phyloP scores from a whole-genome alignment of 2,888 invertebrate genomes.

The Ceriagrion tenellum region DNA sequence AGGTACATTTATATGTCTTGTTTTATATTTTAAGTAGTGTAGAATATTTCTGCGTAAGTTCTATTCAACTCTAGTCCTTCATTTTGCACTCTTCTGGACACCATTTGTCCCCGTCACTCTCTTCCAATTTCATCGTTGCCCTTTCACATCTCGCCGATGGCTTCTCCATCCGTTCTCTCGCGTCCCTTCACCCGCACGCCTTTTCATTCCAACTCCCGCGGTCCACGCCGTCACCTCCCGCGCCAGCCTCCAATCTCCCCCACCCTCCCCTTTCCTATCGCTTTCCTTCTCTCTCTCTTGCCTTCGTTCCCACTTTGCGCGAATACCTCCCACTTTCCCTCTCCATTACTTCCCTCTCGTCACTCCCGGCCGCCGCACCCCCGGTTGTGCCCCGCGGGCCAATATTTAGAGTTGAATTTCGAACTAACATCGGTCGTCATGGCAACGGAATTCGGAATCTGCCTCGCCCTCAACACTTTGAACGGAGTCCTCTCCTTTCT shows the following conservation, averaged over 20 bases:
- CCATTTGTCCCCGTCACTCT: no score
- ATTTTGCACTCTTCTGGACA: no score
- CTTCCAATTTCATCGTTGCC: no score
- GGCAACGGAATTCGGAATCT: conserved; percentile 51
- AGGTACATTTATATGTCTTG: no score
- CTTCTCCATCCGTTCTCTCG: no score
- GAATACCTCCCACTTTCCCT: background rate
- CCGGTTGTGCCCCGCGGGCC: conserved; percentile 20
- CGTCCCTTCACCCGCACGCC: no score
- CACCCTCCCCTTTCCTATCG: background rate
- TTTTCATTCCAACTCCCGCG: no score
- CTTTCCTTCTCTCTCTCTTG: no score
- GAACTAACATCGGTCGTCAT: conserved; percentile 54
- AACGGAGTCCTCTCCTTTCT: background rate
- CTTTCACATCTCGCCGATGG: no score
- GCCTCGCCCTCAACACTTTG: background rate
- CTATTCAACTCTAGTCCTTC: no score
- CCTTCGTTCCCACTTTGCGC: background rate
- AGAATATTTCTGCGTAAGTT: no score
- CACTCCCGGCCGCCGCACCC: background rate
- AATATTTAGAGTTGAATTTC: conserved; percentile 57
- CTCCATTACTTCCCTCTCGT: background rate
- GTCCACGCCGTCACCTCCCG: background rate
- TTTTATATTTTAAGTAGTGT: no score
- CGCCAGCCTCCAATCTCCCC: background rate